These are phyloP conservation scores for Physeter macrocephalus DNA, from an alignment of 2,113 vertebrate species.

Conservation along the genomic window DNA sequence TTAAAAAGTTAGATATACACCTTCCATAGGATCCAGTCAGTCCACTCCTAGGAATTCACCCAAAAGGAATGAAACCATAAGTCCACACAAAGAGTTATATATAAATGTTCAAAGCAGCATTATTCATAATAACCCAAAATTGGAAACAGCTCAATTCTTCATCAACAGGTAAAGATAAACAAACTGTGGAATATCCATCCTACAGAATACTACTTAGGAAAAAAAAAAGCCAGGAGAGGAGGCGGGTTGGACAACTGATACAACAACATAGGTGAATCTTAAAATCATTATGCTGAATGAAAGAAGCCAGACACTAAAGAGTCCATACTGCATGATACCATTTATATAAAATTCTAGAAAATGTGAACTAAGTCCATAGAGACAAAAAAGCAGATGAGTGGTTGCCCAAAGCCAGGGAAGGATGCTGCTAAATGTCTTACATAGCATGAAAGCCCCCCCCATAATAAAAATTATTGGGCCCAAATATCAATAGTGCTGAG, in stretches of 20 bases:
- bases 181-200: neutral
- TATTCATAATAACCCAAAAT: neutral
- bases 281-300: neutral
- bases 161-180: neutral
- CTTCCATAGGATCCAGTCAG: neutral
- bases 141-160: neutral
- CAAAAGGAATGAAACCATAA: neutral
- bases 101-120: neutral
- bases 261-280: neutral
- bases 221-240: neutral
- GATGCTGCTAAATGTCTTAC: neutral
- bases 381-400: slow-evolving; percentile 3
- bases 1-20: neutral
- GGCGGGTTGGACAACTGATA: neutral
- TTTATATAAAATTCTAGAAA: neutral
- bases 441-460: neutral
- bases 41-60: neutral
- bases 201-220: neutral
- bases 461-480: neutral
- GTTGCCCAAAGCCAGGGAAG: neutral
- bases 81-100: neutral
- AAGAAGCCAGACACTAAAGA: neutral
- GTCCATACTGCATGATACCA: neutral
- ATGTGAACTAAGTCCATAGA: neutral
- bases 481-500: neutral